Evolutionary conservation across 2,113 vertebrate genomes (phyloP), one percentile per base, ranked within the genome.

Genomic region (Oxyruncus cristatus): DNA sequence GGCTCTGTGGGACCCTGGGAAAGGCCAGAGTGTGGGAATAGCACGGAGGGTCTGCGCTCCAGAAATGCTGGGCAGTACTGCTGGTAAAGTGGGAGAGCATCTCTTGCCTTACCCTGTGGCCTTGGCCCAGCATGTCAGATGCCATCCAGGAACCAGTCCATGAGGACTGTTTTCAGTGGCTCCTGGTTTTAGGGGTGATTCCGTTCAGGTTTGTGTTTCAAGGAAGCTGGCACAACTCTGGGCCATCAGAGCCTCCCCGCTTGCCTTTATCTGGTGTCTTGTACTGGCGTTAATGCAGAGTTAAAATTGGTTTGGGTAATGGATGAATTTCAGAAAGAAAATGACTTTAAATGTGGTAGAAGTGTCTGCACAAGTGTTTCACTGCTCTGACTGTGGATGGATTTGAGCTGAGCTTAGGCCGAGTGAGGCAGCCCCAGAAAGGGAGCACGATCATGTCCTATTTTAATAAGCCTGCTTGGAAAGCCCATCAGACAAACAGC

Each of bases 71-170:
- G 20, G 5, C 16, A 12, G 20, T 30, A 0, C 6, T 65, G 39
- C 58, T 13, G 2, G 11, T 17, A 7, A 66, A 52, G 15, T 0
- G 0, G 30, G 72, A 52, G n/a, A 2, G 6, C 5, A 4, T 62
- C 18, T 10, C 27, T 56, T 35, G 24, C 37, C 41, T 63, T 47
- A 21, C 32, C 7, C 30, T 4, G 16, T 30, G 42, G 24, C 42
- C 50, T 44, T 62, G 67, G 27, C 62, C 39, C 11, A 2, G 9
- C 0, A 6, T 2, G 3, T 30, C 28, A 4, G 28, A 17, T 50
- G 27, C 56, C 0, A 0, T 16, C 10, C 7, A 0, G 12, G 42
- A 71, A 2, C 24, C n/a, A n/a, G 21, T 47, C 71, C 42, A 3
- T 30, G 37, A 12, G 0, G 19, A 12, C 14, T 32, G 8, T 12